Conservation (phyloP, 2,797 vertebrate genomes). For the Sebastes matsubarae region DNA sequence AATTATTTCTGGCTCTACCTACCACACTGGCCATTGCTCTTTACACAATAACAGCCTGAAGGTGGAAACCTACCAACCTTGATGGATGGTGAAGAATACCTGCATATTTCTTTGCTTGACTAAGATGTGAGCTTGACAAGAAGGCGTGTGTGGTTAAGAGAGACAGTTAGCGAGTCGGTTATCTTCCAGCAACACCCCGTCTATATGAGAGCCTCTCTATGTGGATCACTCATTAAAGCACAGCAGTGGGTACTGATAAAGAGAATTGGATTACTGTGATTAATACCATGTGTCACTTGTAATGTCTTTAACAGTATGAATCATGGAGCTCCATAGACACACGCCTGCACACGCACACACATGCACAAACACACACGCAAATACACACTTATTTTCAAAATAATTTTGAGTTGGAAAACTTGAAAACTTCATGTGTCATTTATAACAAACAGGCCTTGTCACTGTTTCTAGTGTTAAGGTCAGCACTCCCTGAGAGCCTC, state of each 20-base stretch:
- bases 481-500: neutral
- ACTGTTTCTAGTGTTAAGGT: neutral
- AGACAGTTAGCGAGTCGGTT: constrained; percentile 41
- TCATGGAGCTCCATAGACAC: constrained; percentile 45
- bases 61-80: neutral
- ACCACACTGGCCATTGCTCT: neutral
- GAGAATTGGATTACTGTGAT: constrained; percentile 81
- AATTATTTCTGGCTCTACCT: neutral
- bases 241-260: constrained; percentile 71
- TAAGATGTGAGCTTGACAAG: constrained; percentile 36
- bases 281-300: constrained; percentile 73
- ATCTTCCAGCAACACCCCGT: constrained; percentile 55
- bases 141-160: constrained; percentile 31
- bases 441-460: neutral
- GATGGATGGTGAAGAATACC: constrained; percentile 1
- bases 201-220: constrained; percentile 36
- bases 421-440: constrained; percentile 18
- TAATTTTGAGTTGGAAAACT: constrained; percentile 28
- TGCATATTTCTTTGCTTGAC: neutral
- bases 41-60: neutral
- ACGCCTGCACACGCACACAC: neutral
- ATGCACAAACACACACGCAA: neutral
- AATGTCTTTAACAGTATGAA: constrained; percentile 71
- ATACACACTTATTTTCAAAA: constrained; percentile 18
- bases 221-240: constrained; percentile 63